These are phyloP conservation scores for Sula dactylatra DNA, from an alignment of 2,113 vertebrate species.

Conservation along the genomic window DNA sequence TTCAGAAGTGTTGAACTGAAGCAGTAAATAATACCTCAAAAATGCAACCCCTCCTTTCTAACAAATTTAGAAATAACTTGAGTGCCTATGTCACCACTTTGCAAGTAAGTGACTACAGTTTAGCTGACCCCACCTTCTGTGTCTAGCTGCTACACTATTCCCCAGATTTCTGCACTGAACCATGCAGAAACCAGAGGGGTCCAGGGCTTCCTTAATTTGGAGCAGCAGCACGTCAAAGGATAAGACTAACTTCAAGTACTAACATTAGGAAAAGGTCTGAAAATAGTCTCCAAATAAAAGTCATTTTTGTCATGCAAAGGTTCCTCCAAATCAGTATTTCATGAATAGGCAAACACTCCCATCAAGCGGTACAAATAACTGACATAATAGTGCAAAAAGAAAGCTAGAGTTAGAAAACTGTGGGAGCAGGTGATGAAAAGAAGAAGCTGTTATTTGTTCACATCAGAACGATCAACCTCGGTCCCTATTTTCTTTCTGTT, in stretches of 20 bases:
- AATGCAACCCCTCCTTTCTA: not conserved
- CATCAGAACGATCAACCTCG: not conserved
- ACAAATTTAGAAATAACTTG: not conserved
- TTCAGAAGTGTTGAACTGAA: conserved; percentile 11
- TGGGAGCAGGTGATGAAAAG: conserved; percentile 1
- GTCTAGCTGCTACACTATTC: not conserved
- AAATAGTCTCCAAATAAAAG: not conserved
- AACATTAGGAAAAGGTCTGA: not conserved
- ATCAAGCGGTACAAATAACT: not conserved
- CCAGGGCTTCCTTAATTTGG: not conserved
- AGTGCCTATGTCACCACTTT: not conserved
- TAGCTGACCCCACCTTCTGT: not conserved
- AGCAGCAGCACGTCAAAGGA: not conserved
- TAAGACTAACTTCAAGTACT: not conserved
- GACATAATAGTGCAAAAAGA: not conserved
- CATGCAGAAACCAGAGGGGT: not conserved
- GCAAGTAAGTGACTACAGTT: not conserved
- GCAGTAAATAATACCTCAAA: not conserved
- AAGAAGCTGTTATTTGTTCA: not conserved
- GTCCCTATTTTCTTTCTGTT: not conserved
- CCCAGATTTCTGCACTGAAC: not conserved
- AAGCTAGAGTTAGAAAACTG: not conserved
- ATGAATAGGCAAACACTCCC: not conserved
- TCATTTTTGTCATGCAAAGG: not conserved
- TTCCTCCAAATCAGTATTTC: not conserved